Conservation (phyloP, 1,140 invertebrate genomes). For the Triops longicaudatus region DNA sequence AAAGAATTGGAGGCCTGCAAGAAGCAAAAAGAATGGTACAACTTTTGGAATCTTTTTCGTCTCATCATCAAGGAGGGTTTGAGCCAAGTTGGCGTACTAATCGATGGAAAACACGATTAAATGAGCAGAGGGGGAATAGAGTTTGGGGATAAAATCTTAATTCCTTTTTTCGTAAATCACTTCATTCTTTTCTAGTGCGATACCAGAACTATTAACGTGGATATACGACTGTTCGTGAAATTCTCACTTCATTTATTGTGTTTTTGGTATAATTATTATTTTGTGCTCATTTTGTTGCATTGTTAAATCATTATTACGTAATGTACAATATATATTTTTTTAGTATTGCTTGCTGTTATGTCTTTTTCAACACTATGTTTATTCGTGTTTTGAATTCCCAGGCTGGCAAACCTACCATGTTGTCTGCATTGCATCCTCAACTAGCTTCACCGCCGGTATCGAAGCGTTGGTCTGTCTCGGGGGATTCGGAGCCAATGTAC, state of each 20-base stretch:
- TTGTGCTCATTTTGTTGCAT: too few species aligned
- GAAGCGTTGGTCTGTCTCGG: not conserved
- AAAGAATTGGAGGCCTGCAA: not conserved
- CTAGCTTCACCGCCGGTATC: not conserved
- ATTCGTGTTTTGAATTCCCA: not conserved
- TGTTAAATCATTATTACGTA: too few species aligned
- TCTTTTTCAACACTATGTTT: not conserved
- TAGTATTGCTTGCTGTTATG: not conserved
- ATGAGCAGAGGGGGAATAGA: not conserved
- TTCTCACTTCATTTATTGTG: too few species aligned
- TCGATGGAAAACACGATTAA: slow-evolving; percentile 8
- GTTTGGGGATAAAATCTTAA: not conserved
- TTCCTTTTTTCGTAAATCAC: not conserved
- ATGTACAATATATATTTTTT: too few species aligned
- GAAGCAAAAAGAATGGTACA: not conserved
- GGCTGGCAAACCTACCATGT: not conserved
- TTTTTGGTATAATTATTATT: too few species aligned
- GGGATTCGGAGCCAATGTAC: not conserved
- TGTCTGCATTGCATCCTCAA: not conserved
- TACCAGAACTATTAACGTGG: too few species aligned
- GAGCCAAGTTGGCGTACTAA: not conserved
- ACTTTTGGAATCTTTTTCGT: too few species aligned
- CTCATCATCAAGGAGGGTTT: not conserved
- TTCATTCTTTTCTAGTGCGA: not conserved
- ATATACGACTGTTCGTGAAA: too few species aligned